Percentiles rank a stretch among this genome's conserved stretches.
Conservation (phyloP, 2,888 invertebrate species). For the Euphydryas editha region DNA sequence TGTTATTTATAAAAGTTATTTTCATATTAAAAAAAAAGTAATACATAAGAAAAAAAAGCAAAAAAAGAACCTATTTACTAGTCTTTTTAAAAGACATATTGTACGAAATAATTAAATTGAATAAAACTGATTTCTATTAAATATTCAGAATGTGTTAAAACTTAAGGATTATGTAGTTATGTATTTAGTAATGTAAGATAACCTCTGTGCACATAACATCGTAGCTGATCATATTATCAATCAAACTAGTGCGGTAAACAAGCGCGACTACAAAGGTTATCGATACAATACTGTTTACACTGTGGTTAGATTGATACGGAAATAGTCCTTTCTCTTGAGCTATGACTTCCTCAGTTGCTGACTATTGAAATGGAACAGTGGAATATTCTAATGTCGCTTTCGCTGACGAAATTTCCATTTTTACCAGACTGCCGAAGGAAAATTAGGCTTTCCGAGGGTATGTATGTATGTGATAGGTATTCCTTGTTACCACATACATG, state of each 20-base stretch:
- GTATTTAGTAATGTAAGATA: conserved; percentile 52
- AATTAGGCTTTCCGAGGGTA: no score
- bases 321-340: conserved; percentile 43
- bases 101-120: neutral
- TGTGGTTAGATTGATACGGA: conserved; percentile 52
- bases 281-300: conserved; percentile 45
- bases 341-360: conserved; percentile 38
- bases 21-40: no score
- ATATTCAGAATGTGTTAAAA: conserved; percentile 43
- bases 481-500: no score
- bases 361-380: conserved; percentile 27
- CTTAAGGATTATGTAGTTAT: conserved; percentile 46
- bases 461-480: no score
- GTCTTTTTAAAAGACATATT: neutral
- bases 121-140: neutral
- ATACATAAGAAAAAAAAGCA: no score
- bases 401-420: no score
- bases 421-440: no score
- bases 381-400: conserved; percentile 11
- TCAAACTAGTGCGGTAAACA: conserved; percentile 72
- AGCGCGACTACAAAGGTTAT: conserved; percentile 59
- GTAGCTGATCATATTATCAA: conserved; percentile 64
- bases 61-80: no score
- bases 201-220: conserved; percentile 54
- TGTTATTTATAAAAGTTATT: no score